Evolutionary conservation across 2,797 vertebrate genomes (phyloP), one percentile per base, ranked within the genome.

Genomic region (Trachops cirrhosus): DNA sequence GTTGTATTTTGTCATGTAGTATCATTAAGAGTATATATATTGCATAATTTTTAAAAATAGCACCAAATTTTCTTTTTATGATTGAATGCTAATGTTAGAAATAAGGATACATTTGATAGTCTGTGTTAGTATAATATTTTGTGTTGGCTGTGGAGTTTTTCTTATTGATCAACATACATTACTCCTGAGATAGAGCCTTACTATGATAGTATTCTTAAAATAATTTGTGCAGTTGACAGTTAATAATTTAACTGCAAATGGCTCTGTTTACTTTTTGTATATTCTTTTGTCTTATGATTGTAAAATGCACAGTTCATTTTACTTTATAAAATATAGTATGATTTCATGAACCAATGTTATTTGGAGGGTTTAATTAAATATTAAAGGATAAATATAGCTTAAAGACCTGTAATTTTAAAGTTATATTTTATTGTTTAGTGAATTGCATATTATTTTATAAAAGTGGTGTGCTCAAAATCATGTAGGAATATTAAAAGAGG

Each of bases 201-300:
- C 22, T 84, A 26, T 78, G 34, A 24, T 71, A 82, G 5, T 92
- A 59, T 92, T 93, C 52, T 79, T 71, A 71, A 91, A 73, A 26
- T 77, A 89, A 77, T 80, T 94, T 83, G 18, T 92, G 50, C 21
- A 48, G 37, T 59, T 44, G 71, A 24, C 22, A 68, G 64, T 93
- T 91, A 70, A 75, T 86, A 89, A 19, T 87, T 78, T 83, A 91
- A 90, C 26, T 84, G 48, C 18, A 85, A 79, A 46, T 85, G 64
- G 18, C 39, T 94, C 62, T 79, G 77, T 52, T 88, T 74, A 46
- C n/a, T 87, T 77, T 83, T 57, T 88, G 29, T 88, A 21, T 78
- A 71, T 64, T 90, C 54, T 79, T 96, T 93, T 50, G 78, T 95
- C 62, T 91, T 93, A 68, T 71, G 24, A 48, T 67, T 84, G 34